These are phyloP conservation scores for Penaeus chinensis DNA, from an alignment of 1,140 invertebrate species.

Conservation along the genomic window DNA sequence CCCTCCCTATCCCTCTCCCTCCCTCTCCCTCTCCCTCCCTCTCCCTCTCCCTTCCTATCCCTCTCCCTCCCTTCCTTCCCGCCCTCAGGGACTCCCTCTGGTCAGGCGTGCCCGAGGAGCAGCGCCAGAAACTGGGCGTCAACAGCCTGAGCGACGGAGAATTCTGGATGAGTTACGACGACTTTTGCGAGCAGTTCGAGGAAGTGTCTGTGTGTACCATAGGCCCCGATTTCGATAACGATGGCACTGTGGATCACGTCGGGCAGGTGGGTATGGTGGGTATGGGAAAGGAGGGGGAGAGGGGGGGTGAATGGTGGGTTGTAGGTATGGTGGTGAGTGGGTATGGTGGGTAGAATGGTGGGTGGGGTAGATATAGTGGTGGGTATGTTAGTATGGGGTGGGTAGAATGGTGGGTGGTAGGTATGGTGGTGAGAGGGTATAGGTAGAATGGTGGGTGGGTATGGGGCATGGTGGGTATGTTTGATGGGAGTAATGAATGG, in stretches of 20 bases:
- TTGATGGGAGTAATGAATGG: too few species aligned
- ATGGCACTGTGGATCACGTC: slow-evolving; percentile 67
- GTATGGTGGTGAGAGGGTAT: too few species aligned
- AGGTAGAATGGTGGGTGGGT: too few species aligned
- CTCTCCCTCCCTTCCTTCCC: too few species aligned
- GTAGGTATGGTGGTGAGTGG: too few species aligned
- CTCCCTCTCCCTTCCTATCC: neutral
- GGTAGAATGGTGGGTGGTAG: too few species aligned
- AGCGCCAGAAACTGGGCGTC: slow-evolving; percentile 67
- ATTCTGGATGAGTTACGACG: slow-evolving; percentile 72
- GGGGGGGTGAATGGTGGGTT: too few species aligned
- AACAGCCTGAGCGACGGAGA: slow-evolving; percentile 69
- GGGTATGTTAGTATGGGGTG: too few species aligned
- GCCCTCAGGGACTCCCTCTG: slow-evolving; percentile 68
- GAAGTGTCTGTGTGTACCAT: slow-evolving; percentile 71
- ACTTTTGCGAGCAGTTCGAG: slow-evolving; percentile 68
- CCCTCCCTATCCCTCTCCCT: neutral
- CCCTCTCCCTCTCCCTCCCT: too few species aligned
- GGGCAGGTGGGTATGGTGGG: slow-evolving; percentile 65
- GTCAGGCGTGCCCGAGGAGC: slow-evolving; percentile 69
- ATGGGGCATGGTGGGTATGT: too few species aligned
- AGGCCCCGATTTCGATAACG: slow-evolving; percentile 71
- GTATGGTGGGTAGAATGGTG: too few species aligned
- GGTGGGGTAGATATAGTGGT: too few species aligned
- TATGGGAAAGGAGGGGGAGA: neutral